Conservation (phyloP, 2,888 invertebrate species). For the Coenonympha glycerion region DNA sequence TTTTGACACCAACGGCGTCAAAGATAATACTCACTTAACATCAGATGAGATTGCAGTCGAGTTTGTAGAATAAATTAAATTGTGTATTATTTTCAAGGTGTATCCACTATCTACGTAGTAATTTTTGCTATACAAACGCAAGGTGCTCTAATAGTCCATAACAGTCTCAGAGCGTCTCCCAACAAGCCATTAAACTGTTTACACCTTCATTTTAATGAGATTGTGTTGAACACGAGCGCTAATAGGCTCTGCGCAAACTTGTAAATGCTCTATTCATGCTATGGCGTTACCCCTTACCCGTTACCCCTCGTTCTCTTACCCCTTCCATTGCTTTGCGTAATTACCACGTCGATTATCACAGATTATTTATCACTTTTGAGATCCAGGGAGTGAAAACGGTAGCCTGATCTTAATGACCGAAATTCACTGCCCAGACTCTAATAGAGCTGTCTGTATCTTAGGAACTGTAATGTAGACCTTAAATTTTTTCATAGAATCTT, state of each 20-base stretch:
- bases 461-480: too few relatives aligned
- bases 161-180: slow-evolving; percentile 19
- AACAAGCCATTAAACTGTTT: slow-evolving; percentile 22
- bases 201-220: slow-evolving; percentile 27
- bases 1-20: too few relatives aligned
- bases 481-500: too few relatives aligned
- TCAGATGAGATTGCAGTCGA: too few relatives aligned
- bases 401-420: too few relatives aligned
- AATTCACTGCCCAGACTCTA: too few relatives aligned
- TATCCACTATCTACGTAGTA: background rate
- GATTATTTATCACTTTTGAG: background rate
- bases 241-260: slow-evolving; percentile 26
- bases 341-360: background rate
- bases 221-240: slow-evolving; percentile 28
- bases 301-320: background rate
- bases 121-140: slow-evolving; percentile 11
- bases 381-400: too few relatives aligned
- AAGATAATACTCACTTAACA: too few relatives aligned
- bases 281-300: slow-evolving; percentile 2
- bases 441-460: too few relatives aligned
- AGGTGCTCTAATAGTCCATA: slow-evolving; percentile 16
- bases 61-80: too few relatives aligned
- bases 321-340: background rate
- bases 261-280: slow-evolving; percentile 23
- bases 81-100: too few relatives aligned